Evolutionary conservation across 2,113 vertebrate genomes (phyloP), one percentile per base, ranked within the genome.

Genomic region (Hydrolagus affinis): DNA sequence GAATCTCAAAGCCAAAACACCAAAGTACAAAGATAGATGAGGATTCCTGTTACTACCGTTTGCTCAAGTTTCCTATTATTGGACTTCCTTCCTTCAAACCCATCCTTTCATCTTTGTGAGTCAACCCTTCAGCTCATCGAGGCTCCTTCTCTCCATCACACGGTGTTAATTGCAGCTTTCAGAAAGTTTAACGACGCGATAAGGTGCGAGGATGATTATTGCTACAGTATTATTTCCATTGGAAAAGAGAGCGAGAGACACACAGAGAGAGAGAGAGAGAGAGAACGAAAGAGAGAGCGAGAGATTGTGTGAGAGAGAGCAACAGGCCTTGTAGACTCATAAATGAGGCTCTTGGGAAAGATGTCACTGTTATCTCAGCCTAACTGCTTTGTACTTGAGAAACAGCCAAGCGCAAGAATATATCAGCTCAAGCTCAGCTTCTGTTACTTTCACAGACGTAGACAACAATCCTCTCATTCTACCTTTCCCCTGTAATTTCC

Each of bases 301-400:
- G 44, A 44, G 44, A 44, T 1, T 44, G 2, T 44, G 44, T n/a
- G n/a, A n/a, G n/a, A n/a, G n/a, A 44, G 44, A 44, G 44, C 6
- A 6, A 44, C 44, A 44, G 44, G 44, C 78, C 78, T 28, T 66
- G 14, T 11, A 28, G 78, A 32, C 78, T 83, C 30, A 83, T 83
- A 68, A 83, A 83, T 28, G 28, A 28, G 17, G 78, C 15, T 17
- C 62, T 68, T 17, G 11, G 19, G 66, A 78, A 78, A 83, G 8
- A 14, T 83, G 78, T 25, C 62, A 68, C 60, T 83, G 78, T 83
- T 83, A 83, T 83, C 60, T 32, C 78, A 30, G 60, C 25, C 78
- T 32, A 83, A 83, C 78, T 32, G 78, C 11, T 83, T 64, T 28
- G 21, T 64, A 64, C 78, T 21, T 60, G 28, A 60, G n/a, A 15